Percentiles rank a stretch among this genome's conserved stretches.
These are phyloP conservation scores for Geotrupes spiniger DNA, from an alignment of 2,888 invertebrate species.

Conservation along the genomic window DNA sequence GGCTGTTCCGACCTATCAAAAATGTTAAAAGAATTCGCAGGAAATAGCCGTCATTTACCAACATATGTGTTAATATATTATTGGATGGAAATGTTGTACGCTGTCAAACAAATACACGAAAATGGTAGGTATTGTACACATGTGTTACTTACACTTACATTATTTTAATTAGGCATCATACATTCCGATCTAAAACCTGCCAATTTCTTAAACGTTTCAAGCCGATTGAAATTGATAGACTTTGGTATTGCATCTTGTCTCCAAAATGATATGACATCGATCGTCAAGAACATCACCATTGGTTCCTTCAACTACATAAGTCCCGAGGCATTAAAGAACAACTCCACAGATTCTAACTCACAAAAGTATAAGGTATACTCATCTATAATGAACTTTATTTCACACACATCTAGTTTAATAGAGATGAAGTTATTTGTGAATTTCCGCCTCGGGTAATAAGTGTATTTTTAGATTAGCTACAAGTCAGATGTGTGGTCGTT, in stretches of 20 bases:
- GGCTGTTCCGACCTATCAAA: conserved; percentile 87
- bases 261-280: conserved; percentile 84
- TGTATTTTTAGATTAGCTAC: conserved; percentile 71
- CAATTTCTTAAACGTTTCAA: conserved; percentile 87
- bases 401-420: background rate
- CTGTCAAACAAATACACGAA: conserved; percentile 87
- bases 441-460: too few species aligned
- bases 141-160: background rate
- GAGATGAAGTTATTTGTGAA: background rate
- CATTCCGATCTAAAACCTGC: conserved; percentile 97
- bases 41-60: conserved; percentile 55
- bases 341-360: conserved; percentile 47
- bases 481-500: conserved; percentile 97
- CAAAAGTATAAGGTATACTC: conserved; percentile 48
- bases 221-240: conserved; percentile 90
- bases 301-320: conserved; percentile 96
- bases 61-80: conserved; percentile 80
- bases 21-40: conserved; percentile 59
- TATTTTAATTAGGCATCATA: conserved; percentile 70
- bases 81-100: conserved; percentile 91
- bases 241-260: conserved; percentile 94
- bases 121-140: conserved; percentile 63
- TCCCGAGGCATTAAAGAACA: conserved; percentile 77
- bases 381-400: conserved; percentile 40
- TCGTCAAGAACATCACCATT: conserved; percentile 75